Conservation (phyloP, 2,113 vertebrate species). For the Phylloscopus trochiloides region DNA sequence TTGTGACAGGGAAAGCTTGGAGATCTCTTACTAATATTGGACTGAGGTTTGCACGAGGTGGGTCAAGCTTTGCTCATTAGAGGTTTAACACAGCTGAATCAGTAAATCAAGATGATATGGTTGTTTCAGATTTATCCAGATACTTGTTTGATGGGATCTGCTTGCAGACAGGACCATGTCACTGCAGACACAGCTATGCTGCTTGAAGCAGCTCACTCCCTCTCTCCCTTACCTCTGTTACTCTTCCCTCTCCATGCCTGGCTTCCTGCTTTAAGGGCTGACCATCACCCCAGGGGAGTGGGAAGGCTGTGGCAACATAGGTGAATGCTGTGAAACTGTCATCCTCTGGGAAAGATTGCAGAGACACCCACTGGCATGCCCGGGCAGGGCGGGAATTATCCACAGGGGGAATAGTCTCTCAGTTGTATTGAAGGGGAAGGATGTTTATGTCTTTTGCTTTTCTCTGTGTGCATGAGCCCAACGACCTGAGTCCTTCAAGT, state of each 20-base stretch:
- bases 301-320: neutral
- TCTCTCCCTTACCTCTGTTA: neutral
- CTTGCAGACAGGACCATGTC: neutral
- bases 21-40: neutral
- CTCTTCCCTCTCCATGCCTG: neutral
- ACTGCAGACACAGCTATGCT: neutral
- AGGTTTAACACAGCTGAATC: neutral
- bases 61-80: neutral
- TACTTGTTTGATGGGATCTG: neutral
- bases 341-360: neutral
- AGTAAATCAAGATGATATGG: neutral
- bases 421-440: rapidly evolving
- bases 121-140: neutral
- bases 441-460: neutral
- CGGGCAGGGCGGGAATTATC: neutral
- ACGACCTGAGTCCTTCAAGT: neutral
- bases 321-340: neutral
- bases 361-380: neutral
- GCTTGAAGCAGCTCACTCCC: neutral
- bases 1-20: neutral
- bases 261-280: neutral
- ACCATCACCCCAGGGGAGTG: neutral
- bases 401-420: neutral
- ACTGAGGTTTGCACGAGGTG: neutral
- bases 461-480: neutral